These are phyloP conservation scores for Mythimna lalbum DNA, from an alignment of 2,888 invertebrate genomes.

Conservation along the genomic window DNA sequence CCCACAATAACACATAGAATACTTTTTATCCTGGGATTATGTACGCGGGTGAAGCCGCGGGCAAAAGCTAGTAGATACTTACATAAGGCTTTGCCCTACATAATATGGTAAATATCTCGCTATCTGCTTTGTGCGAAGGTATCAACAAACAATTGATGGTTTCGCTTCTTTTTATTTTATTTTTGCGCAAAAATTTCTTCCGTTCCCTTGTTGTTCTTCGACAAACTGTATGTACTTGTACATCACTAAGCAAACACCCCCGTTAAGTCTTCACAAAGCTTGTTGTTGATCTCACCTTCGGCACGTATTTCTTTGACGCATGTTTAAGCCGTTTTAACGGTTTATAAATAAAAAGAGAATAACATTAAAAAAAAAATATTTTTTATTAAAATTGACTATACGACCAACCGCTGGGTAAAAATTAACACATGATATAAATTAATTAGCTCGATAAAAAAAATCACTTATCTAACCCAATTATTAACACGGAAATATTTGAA, in stretches of 20 bases:
- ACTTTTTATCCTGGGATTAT: too few species aligned
- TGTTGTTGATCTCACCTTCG: constrained; percentile 21
- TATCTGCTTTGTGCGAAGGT: constrained; percentile 33
- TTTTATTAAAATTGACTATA: too few species aligned
- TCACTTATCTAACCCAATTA: too few species aligned
- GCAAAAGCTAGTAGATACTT: too few species aligned
- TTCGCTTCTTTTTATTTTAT: constrained; percentile 41
- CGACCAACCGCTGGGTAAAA: too few species aligned
- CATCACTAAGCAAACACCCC: constrained; percentile 17
- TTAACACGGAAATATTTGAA: too few species aligned
- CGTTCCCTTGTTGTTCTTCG: constrained; percentile 32
- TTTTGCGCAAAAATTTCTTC: constrained; percentile 32
- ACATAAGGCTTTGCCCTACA: neutral
- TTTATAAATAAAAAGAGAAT: neutral
- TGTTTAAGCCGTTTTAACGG: neutral
- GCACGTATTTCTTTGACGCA: constrained; percentile 25
- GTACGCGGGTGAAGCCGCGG: too few species aligned
- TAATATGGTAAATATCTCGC: constrained; percentile 4
- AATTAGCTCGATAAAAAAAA: too few species aligned
- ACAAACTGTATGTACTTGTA: constrained; percentile 2
- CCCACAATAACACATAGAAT: too few species aligned
- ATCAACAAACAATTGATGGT: constrained; percentile 34
- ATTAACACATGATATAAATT: too few species aligned
- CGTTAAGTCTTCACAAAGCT: constrained; percentile 12
- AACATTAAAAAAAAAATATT: too few species aligned